Evolutionary conservation across 2,888 invertebrate genomes (phyloP).

Genomic region (Caenorhabditis panamensis): DNA sequence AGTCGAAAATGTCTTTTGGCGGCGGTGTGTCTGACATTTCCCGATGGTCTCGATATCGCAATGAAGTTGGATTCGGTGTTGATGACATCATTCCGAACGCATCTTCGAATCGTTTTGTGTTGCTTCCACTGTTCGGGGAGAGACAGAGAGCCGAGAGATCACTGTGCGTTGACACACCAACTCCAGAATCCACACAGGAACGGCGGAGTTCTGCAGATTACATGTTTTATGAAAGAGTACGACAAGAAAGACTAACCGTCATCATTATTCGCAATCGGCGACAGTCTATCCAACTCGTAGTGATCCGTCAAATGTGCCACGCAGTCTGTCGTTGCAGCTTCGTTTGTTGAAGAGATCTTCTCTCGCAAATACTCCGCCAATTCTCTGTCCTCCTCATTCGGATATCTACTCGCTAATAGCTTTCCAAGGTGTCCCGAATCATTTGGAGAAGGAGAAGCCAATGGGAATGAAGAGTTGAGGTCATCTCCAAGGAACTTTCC

Average conservation of each 20-base stretch:
- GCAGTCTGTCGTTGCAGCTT: slow-evolving; percentile 20
- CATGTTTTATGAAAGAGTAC: not conserved
- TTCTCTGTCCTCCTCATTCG: slow-evolving; percentile 56
- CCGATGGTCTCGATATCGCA: slow-evolving; percentile 14
- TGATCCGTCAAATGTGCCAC: slow-evolving; percentile 56
- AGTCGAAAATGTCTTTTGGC: slow-evolving; percentile 61
- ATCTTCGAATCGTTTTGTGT: slow-evolving; percentile 28
- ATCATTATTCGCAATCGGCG: slow-evolving; percentile 41
- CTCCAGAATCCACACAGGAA: slow-evolving; percentile 77
- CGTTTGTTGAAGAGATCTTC: slow-evolving; percentile 27
- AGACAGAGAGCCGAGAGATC: slow-evolving; percentile 71
- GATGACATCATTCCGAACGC: slow-evolving; percentile 55
- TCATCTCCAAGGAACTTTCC: slow-evolving; percentile 34
- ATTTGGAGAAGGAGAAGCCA: slow-evolving; percentile 59
- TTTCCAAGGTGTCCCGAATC: slow-evolving; percentile 54
- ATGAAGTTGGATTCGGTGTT: slow-evolving; percentile 35
- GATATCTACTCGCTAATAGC: slow-evolving; percentile 52
- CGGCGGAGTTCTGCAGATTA: slow-evolving; percentile 40
- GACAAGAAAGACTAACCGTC: slow-evolving; percentile 31
- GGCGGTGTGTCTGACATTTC: slow-evolving; percentile 34
- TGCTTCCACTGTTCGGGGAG: slow-evolving; percentile 52
- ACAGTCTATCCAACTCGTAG: slow-evolving; percentile 52
- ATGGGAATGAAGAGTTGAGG: slow-evolving; percentile 4
- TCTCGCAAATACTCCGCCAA: slow-evolving; percentile 48
- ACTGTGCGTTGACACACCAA: slow-evolving; percentile 76